Percentiles rank a stretch among this genome's conserved stretches.
Conservation (phyloP, 2,113 vertebrate genomes). For the Indri indri region DNA sequence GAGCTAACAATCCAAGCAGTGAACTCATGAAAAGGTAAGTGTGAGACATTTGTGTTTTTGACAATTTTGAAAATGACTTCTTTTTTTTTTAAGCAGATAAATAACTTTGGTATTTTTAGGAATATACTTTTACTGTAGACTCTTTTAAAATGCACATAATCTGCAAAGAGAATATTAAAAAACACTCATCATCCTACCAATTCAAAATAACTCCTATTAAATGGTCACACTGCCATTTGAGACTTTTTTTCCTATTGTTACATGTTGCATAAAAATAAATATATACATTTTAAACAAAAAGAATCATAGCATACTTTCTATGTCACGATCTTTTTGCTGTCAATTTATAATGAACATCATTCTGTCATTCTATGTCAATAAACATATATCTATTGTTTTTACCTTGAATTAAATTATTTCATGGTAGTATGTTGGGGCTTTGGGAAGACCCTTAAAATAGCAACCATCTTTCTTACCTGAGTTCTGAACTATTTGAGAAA, state of each 20-base stretch:
- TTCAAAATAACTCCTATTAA: background rate
- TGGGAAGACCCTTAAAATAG: background rate
- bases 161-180: conserved; percentile 13
- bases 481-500: background rate
- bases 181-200: background rate
- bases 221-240: background rate
- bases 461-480: background rate
- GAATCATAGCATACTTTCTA: background rate
- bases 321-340: background rate
- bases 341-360: background rate
- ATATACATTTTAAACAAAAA: conserved; percentile 5
- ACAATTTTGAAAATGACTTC: conserved; percentile 21
- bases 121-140: background rate
- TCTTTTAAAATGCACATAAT: background rate
- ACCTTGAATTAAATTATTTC: background rate
- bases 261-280: background rate
- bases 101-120: conserved; percentile 12
- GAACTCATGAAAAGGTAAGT: conserved; percentile 8
- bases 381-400: background rate
- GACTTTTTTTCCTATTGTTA: background rate
- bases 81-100: conserved; percentile 31
- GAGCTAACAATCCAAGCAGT: conserved; percentile 23
- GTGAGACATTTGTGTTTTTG: conserved; percentile 19
- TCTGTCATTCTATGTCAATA: background rate
- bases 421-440: background rate